A percentile compares a stretch with the other conserved stretches of the same genome.
Conservation (phyloP, 2,797 vertebrate species). For the Typhlichthys subterraneus region DNA sequence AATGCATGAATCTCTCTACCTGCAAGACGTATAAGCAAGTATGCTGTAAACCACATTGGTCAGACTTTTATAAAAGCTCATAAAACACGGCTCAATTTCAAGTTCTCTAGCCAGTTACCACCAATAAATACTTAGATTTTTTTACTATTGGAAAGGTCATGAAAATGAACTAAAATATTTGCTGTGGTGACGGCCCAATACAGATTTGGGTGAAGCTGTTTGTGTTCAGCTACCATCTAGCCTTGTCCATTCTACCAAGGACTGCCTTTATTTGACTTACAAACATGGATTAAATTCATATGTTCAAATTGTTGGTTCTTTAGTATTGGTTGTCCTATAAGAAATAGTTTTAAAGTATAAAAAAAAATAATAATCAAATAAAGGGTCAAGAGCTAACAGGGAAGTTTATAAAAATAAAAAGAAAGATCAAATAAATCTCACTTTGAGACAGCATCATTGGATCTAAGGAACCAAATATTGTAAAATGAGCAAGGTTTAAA, state of each 20-base stretch:
- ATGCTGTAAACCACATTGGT: constrained; percentile 56
- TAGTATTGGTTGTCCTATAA: constrained; percentile 18
- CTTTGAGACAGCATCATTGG: background rate
- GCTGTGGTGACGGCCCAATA: constrained; percentile 53
- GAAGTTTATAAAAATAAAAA: background rate
- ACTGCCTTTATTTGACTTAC: constrained; percentile 46
- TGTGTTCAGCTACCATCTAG: constrained; percentile 41
- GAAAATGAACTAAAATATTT: constrained; percentile 68
- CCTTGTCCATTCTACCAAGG: constrained; percentile 44
- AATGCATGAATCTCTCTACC: constrained; percentile 68
- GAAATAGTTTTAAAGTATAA: constrained; percentile 6
- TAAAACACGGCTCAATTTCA: constrained; percentile 63
- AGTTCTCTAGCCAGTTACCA: constrained; percentile 62
- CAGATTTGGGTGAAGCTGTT: constrained; percentile 51
- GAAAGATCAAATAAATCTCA: background rate
- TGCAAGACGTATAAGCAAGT: constrained; percentile 70
- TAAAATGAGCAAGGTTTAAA: constrained; percentile 30
- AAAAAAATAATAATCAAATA: constrained; percentile 4
- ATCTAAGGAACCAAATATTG: constrained; percentile 8
- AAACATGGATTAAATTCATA: constrained; percentile 32
- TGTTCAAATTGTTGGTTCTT: constrained; percentile 27
- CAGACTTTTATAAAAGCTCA: constrained; percentile 57
- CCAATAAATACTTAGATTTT: constrained; percentile 61
- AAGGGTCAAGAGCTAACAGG: background rate
- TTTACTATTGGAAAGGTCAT: constrained; percentile 62